Conservation (phyloP, 1,140 invertebrate genomes). For the Asbolus verrucosus region DNA sequence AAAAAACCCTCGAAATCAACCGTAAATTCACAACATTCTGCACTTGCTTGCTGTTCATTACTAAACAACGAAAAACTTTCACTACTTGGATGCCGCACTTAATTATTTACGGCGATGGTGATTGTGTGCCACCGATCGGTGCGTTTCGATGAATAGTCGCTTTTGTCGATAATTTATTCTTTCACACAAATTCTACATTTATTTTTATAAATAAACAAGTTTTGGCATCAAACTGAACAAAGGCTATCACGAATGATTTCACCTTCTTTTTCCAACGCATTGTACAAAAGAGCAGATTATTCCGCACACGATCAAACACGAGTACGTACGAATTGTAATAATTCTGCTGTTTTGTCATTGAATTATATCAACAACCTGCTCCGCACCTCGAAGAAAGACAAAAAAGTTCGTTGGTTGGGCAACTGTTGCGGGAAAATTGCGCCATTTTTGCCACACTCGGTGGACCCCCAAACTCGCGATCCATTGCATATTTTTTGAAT, state of each 20-base stretch:
- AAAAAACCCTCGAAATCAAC: constrained; percentile 9
- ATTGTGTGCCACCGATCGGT: constrained; percentile 5
- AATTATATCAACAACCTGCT: constrained; percentile 22
- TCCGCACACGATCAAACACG: constrained; percentile 15
- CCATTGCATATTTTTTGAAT: too few species aligned
- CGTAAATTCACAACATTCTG: not conserved
- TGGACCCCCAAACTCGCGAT: too few species aligned
- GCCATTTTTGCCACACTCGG: constrained; percentile 20
- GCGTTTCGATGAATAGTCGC: constrained; percentile 4
- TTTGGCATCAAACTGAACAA: not conserved
- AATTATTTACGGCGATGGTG: constrained; percentile 23
- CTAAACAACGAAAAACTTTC: constrained; percentile 36
- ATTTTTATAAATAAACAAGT: too few species aligned
- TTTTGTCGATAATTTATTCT: not conserved
- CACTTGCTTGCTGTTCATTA: constrained; percentile 4
- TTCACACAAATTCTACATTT: too few species aligned
- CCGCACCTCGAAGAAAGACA: constrained; percentile 30
- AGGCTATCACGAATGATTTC: not conserved
- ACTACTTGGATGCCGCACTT: constrained; percentile 49
- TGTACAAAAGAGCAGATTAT: not conserved
- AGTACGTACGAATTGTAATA: constrained; percentile 5
- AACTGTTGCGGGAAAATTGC: constrained; percentile 28
- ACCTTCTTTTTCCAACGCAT: constrained; percentile 8
- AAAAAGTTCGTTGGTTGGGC: constrained; percentile 29
- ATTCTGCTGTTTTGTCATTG: constrained; percentile 30